These are phyloP conservation scores for Platynereis dumerilii DNA, from an alignment of 2,888 invertebrate species.

Conservation along the genomic window DNA sequence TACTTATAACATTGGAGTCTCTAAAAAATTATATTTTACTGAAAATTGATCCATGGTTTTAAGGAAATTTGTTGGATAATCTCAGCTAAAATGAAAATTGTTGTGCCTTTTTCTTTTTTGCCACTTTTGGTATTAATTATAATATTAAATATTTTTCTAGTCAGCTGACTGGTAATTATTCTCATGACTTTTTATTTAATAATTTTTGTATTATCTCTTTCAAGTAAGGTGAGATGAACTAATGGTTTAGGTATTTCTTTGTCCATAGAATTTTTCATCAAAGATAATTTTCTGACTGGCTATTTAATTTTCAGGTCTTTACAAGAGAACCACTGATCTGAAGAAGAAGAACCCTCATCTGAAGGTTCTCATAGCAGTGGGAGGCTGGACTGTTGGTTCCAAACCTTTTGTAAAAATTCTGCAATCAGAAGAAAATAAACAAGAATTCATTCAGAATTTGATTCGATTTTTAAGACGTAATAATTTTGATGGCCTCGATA, in stretches of 20 bases:
- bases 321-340: constrained; percentile 77
- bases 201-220: no score
- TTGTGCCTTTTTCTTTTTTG: no score
- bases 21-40: background rate
- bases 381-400: constrained; percentile 80
- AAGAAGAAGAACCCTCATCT: constrained; percentile 73
- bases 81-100: no score
- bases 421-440: constrained; percentile 28
- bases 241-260: no score
- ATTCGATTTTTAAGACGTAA: constrained; percentile 8
- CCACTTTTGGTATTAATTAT: no score
- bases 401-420: constrained; percentile 46
- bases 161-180: no score
- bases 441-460: constrained; percentile 8
- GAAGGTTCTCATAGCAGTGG: constrained; percentile 83
- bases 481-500: constrained; percentile 81
- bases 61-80: background rate
- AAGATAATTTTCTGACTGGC: no score
- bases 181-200: no score
- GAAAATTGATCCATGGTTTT: background rate
- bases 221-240: no score
- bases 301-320: constrained; percentile 60
- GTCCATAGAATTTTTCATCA: no score
- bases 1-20: no score
- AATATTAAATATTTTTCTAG: no score